Percentiles rank a stretch among this genome's conserved stretches.
Conservation (phyloP, 2,797 vertebrate species). For the Tympanoctomys barrerae region DNA sequence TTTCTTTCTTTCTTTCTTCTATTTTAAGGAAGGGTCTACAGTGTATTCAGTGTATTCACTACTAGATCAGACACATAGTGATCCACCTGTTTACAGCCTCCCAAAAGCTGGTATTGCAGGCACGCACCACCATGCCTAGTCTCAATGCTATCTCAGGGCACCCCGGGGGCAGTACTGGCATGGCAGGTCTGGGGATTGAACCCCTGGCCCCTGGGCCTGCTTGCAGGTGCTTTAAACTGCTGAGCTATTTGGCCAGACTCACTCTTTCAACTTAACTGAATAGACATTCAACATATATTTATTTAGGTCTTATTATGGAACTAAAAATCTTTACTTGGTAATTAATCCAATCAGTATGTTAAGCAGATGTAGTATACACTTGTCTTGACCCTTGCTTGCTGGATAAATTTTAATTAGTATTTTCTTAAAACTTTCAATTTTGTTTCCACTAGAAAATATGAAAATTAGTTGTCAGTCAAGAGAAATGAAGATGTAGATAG, state of each 20-base stretch:
- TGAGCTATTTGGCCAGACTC: not conserved
- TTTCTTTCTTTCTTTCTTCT: too few species aligned
- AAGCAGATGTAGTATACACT: not conserved
- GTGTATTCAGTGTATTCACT: too few species aligned
- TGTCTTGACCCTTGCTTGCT: not conserved
- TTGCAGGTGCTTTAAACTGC: too few species aligned
- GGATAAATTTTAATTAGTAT: slow-evolving; percentile 12
- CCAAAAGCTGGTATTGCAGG: too few species aligned
- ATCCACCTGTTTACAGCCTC: too few species aligned
- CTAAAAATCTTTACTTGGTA: not conserved
- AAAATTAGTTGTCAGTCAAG: not conserved
- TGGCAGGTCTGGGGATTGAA: too few species aligned
- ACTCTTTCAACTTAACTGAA: not conserved
- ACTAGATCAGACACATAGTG: too few species aligned
- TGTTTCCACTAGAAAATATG: not conserved
- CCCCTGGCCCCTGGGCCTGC: too few species aligned
- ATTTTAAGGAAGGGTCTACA: too few species aligned
- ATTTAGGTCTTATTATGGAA: not conserved
- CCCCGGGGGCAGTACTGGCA: too few species aligned
- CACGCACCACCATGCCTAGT: too few species aligned
- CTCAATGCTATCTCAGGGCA: too few species aligned
- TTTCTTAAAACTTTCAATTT: not conserved
- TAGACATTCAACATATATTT: not conserved
- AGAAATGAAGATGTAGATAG: not conserved
- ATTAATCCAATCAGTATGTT: not conserved